A percentile compares a stretch with the other conserved stretches of the same genome.
Conservation (phyloP, 2,888 invertebrate genomes). For the Coenonympha arcania region DNA sequence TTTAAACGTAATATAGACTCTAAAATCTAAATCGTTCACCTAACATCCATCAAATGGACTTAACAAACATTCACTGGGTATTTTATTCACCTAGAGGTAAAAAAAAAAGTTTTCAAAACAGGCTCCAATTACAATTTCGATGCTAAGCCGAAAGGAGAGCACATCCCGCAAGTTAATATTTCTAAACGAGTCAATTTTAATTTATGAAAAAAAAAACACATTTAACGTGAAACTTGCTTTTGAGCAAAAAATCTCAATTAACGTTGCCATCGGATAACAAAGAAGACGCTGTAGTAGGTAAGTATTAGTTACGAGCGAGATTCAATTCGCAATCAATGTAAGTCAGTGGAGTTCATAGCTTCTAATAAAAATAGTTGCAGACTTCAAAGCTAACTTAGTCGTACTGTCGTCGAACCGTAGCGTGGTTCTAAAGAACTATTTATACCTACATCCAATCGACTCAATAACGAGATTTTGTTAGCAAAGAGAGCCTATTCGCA, state of each 20-base stretch:
- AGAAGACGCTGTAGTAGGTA: not conserved
- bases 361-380: constrained; percentile 1
- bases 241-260: not conserved
- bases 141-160: too few relatives aligned
- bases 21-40: too few relatives aligned
- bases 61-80: too few relatives aligned
- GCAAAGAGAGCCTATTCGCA: too few relatives aligned
- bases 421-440: not conserved
- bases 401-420: not conserved
- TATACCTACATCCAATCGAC: not conserved
- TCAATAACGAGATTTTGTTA: too few relatives aligned
- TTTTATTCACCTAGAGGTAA: too few relatives aligned
- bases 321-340: constrained; percentile 3
- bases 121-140: too few relatives aligned
- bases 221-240: not conserved
- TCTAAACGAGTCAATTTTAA: not conserved
- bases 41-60: too few relatives aligned
- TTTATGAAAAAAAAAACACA: not conserved
- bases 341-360: not conserved
- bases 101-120: too few relatives aligned
- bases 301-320: not conserved
- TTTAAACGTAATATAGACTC: too few relatives aligned
- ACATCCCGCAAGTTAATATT: not conserved
- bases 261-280: not conserved
- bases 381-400: not conserved